Base-by-base conservation (phyloP, 2,797 vertebrate genomes). In the Passerculus sandwichensis region DNA sequence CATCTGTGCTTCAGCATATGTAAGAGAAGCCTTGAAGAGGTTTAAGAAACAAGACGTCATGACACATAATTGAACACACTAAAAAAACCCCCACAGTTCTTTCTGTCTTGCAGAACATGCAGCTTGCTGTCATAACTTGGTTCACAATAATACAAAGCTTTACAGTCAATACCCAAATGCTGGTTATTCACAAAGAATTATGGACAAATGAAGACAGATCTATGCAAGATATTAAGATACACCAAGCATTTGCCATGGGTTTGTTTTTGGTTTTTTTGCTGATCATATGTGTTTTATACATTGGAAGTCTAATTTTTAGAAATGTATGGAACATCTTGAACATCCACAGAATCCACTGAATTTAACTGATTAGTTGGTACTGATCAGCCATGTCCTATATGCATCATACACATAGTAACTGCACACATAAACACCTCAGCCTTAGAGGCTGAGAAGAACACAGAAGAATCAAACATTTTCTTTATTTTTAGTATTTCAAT, bases 1-100 rank as follows among this genome's bases (percentile, higher is more conserved):
- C 99, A 99, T 98, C 96, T 99, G 99, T 94, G 99, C 99, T 97
- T 99, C 99, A 0, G 99, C 99, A 5, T 99, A 99, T 0, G 99
- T 99, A 89, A 99, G 98, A 72, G 99, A 99, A 40, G 99, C 99
- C 99, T 99, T 96, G 27, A 85, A 60, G 34, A 57, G 10, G 8
- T 71, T 23, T 66, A 81, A 40, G 71, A 72, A 38, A 3, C 3
- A 75, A 70, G 12, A 48, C 1, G 38, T 36, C 7, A 18, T 9
- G 10, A 74, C 14, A 61, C 4, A 6, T 16, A 62, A 82, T 0
- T 80, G 29, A 76, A 57, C 25, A 59, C 22, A 6, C 17, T 36
- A 56, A 40, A 59, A 59, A 42, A 36, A 60, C 10, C 4, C 20
- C 21, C 13, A 9, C 2, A n/a, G 29, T 13, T 65, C 19, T 40